Conservation (phyloP, 2,797 vertebrate genomes). For the Cephalopachus bancanus region DNA sequence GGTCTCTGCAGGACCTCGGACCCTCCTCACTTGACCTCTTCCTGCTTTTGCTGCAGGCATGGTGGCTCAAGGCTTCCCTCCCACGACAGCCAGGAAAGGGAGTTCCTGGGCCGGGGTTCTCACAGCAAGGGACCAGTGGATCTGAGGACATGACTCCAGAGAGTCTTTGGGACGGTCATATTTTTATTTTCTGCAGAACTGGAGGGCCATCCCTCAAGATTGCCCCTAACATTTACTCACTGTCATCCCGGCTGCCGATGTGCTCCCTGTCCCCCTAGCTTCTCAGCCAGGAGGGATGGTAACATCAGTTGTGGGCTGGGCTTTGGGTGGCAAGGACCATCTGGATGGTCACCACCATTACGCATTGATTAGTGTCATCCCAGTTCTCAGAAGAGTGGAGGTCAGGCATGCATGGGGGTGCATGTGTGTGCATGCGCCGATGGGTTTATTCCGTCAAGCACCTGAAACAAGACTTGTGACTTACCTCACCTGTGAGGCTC, state of each 20-base stretch:
- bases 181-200: neutral
- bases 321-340: neutral
- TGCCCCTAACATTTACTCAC: neutral
- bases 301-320: neutral
- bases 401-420: fast-evolving
- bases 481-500: neutral
- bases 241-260: neutral
- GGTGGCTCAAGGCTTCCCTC: fast-evolving
- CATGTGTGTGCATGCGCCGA: fast-evolving
- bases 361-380: neutral
- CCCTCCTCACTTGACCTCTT: fast-evolving
- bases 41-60: fast-evolving
- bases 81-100: fast-evolving
- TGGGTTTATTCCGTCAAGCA: fast-evolving
- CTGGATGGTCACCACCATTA: neutral
- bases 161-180: neutral
- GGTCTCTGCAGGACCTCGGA: neutral
- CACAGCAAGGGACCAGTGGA: neutral
- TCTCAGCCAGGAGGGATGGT: fast-evolving
- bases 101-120: fast-evolving
- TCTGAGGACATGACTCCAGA: fast-evolving
- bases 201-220: neutral
- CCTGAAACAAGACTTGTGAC: neutral
- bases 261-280: too few relatives aligned
- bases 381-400: neutral